Base-by-base conservation (phyloP, 2,113 vertebrate species). In the Mirounga angustirostris region DNA sequence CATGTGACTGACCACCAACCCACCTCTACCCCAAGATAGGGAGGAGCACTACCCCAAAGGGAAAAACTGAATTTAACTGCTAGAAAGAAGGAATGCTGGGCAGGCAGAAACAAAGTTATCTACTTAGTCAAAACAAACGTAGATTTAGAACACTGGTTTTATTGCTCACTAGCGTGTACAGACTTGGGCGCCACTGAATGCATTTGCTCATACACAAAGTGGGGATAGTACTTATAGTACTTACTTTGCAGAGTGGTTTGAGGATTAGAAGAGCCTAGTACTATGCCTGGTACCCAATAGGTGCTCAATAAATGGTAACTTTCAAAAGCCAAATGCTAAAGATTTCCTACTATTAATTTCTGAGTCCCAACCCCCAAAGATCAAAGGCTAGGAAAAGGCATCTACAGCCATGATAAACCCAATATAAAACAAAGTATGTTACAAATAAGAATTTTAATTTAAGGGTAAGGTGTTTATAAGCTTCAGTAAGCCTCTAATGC, bases 391-490 rank as follows among this genome's bases (percentile, higher is more conserved):
- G 88, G 28, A 94, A 93, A 94, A 92, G 67, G 83, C 9, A 87
- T 81, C 54, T 96, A 19, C 59, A 91, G 69, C 22, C 88, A 91
- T 33, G 93, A 85, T 46, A 46, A 95, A 86, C n/a, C 16, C 69
- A 94, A 86, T 50, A 76, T 74, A 86, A 85, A 88, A 93, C 40
- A 71, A 97, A 85, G 11, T 43, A 81, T 89, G 15, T 89, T 92
- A 94, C 63, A 96, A 97, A 93, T 67, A 87, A 59, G 54, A 69
- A 40, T 92, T 97, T 94, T 89, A 33, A 79, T 82, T 92, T 92
- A 86, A 92, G 40, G 30, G 40, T 59, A 46, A 78, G 54, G 28
- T 81, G n/a, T 91, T 96, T 94, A 81, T 2, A 94, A 95, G 46
- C 19, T 65, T 96, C 40, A 76, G 30, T 61, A 83, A 89, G 63